Evolutionary conservation across 2,888 invertebrate species (phyloP), one percentile per base, ranked within the genome.

Genomic region (Pogonocherus hispidulus): DNA sequence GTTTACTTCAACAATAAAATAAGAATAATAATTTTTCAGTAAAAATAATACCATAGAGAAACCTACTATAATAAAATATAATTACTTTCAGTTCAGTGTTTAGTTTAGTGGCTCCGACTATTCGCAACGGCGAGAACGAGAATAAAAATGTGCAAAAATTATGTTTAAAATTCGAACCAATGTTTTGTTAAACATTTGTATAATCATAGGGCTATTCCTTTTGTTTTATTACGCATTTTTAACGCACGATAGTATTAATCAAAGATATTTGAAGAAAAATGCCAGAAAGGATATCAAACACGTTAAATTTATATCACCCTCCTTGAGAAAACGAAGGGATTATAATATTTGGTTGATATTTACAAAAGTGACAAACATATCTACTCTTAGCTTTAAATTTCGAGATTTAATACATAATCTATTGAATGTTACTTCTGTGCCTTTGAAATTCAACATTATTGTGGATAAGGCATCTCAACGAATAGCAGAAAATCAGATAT

Each of bases 401-500:
- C 80, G 84, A 4, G 86, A 86, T 69, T 86, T 90, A 64, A 79
- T 88, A 0, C 83, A 84, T 46, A 89, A 89, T 62, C 79, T 90
- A 49, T 72, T 89, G 14, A 84, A 82, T 70, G 81, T 86, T 20
- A 86, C 86, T n/a, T 82, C 86, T 1, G 87, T 89, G 41, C 85
- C 87, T 66, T 80, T 91, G 69, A 87, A 87, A 57, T 86, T 91
- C 67, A 89, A 91, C 80, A 87, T 91, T 16, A 89, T 92, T 60
- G 88, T 87, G n/a, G 91, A 92, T 78, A 84, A 86, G 19, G 86
- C 86, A 23, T 91, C 91, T 74, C 87, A 87, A 78, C 72, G 80
- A 6, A 87, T 90, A 51, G 90, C 90, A 9, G 84, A 88, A 82
- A 83, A 84, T 86, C 84, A 82, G 64, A 78, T 83, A 66, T 73